These are phyloP conservation scores for Caenorhabditis angaria DNA, from an alignment of 2,888 invertebrate genomes.

Conservation along the genomic window DNA sequence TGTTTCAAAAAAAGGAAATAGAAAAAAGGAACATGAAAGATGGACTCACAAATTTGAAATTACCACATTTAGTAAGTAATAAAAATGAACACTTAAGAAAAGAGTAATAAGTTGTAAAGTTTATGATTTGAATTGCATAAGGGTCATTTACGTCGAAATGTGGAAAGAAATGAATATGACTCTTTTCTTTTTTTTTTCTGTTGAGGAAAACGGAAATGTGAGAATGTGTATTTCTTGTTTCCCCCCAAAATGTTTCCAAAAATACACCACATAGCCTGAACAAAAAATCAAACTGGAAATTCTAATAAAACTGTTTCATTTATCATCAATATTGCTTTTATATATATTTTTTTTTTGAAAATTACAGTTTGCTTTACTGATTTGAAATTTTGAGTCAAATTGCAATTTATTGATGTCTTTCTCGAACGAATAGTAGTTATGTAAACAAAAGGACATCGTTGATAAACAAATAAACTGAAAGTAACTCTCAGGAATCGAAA, in stretches of 20 bases:
- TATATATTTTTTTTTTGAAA: too few species aligned
- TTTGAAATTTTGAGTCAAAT: not conserved
- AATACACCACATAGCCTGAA: too few species aligned
- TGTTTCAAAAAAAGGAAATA: not conserved
- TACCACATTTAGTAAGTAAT: not conserved
- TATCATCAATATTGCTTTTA: not conserved
- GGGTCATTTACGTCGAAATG: slow-evolving; percentile 1
- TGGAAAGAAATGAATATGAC: slow-evolving; percentile 4
- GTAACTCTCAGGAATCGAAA: not conserved
- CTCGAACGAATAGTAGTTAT: not conserved
- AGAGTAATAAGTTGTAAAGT: not conserved
- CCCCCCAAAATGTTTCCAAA: too few species aligned
- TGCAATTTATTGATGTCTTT: not conserved
- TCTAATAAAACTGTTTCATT: not conserved
- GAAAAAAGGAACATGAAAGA: not conserved
- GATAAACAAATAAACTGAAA: not conserved
- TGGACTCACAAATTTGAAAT: not conserved
- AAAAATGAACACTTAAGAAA: slow-evolving; percentile 2
- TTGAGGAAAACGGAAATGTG: not conserved
- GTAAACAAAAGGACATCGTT: not conserved
- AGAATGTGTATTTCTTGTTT: not conserved
- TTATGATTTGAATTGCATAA: slow-evolving; percentile 2
- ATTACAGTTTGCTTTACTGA: not conserved
- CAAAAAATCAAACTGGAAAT: too few species aligned
- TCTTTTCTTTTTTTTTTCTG: not conserved